Conservation (phyloP, 2,888 invertebrate species). For the Thera britannica region DNA sequence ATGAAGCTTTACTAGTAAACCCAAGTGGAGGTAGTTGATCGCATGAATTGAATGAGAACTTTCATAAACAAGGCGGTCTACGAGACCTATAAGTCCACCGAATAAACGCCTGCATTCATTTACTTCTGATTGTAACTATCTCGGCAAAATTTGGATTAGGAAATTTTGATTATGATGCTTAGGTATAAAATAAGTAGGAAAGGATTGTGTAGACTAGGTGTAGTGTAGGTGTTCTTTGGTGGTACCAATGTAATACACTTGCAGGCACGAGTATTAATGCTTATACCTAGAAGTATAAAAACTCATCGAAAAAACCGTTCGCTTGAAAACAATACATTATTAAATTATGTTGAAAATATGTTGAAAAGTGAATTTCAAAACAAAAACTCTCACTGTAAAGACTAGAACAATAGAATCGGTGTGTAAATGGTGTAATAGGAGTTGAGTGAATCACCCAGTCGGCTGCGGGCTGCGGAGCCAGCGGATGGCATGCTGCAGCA, state of each 20-base stretch:
- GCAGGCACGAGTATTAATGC: neutral
- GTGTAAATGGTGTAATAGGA: conserved; percentile 1
- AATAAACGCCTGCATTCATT: neutral
- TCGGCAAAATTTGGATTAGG: neutral
- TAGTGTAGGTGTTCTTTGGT: neutral
- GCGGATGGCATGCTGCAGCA: conserved; percentile 55
- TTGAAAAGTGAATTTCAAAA: neutral
- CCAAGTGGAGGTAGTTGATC: too few relatives aligned
- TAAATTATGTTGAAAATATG: neutral
- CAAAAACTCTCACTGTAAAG: conserved; percentile 4
- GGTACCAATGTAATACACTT: neutral
- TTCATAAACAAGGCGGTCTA: neutral
- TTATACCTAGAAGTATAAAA: neutral
- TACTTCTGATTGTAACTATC: neutral
- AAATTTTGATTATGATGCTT: neutral
- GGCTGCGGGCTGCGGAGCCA: conserved; percentile 34
- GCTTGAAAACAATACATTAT: neutral
- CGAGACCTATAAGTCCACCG: neutral
- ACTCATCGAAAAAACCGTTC: neutral
- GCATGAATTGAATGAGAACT: neutral
- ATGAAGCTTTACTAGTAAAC: too few relatives aligned
- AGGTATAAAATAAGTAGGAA: neutral
- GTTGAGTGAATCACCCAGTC: neutral
- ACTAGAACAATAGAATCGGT: conserved; percentile 25
- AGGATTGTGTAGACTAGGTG: neutral